Evolutionary conservation across 2,113 vertebrate genomes (phyloP).

Genomic region (Ancistrus triradiatus): DNA sequence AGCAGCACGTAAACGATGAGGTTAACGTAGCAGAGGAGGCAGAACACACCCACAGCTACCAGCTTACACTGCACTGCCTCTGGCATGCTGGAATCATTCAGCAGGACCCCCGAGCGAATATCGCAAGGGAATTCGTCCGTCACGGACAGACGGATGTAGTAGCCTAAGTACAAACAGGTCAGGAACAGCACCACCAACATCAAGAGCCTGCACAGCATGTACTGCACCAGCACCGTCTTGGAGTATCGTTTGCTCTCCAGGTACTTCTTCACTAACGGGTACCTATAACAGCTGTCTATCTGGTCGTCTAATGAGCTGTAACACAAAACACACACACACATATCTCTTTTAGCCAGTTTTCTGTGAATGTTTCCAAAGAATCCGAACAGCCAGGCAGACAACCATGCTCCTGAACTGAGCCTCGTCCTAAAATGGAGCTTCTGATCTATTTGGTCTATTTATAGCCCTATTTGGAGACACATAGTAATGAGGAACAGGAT

Average conservation of each 20-base stretch:
- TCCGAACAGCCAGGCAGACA: no score
- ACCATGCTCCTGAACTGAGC: no score
- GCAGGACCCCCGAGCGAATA: constrained; percentile 81
- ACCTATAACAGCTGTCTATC: no score
- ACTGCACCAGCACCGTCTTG: constrained; percentile 69
- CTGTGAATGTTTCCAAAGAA: no score
- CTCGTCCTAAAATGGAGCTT: no score
- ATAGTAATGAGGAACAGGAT: no score
- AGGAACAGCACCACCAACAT: constrained; percentile 72
- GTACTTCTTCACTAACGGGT: no score
- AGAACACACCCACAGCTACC: constrained; percentile 88
- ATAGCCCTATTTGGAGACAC: no score
- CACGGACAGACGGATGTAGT: constrained; percentile 82
- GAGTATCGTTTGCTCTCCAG: constrained; percentile 83
- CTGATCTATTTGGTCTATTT: no score
- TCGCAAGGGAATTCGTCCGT: constrained; percentile 84
- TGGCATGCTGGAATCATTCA: constrained; percentile 73
- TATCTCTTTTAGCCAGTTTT: no score
- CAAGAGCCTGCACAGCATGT: constrained; percentile 76
- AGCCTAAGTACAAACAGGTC: constrained; percentile 81
- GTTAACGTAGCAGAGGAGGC: constrained; percentile 86
- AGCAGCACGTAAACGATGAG: constrained; percentile 76
- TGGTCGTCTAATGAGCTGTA: no score
- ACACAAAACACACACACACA: no score
- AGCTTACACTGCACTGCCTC: constrained; percentile 72